A percentile compares a stretch with the other conserved stretches of the same genome.
These are phyloP conservation scores for Butastur rufipennis DNA, from an alignment of 2,113 vertebrate genomes.

Conservation along the genomic window DNA sequence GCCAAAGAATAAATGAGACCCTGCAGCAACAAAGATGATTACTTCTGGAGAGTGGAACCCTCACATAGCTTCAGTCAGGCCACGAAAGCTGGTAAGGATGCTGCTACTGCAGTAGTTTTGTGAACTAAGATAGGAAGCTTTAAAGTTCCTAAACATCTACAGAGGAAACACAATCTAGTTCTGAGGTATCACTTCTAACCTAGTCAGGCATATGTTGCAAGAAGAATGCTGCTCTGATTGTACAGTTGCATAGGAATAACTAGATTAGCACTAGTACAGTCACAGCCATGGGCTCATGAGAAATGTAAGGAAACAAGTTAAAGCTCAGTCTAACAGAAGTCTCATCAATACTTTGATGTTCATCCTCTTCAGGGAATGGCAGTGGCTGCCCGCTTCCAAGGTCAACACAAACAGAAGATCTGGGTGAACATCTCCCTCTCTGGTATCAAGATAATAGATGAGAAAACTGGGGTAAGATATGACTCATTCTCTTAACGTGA, in stretches of 20 bases:
- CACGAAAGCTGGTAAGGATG: neutral
- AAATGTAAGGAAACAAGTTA: neutral
- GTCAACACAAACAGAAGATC: slow-evolving; percentile 92
- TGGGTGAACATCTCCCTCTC: slow-evolving; percentile 90
- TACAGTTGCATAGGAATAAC: neutral
- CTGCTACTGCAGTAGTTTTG: neutral
- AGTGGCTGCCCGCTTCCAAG: slow-evolving; percentile 87
- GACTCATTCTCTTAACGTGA: neutral
- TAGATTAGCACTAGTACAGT: neutral
- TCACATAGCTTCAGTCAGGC: neutral
- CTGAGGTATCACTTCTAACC: neutral
- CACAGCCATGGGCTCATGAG: neutral
- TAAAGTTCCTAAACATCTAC: neutral
- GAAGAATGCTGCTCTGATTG: neutral
- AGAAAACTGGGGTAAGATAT: slow-evolving; percentile 88
- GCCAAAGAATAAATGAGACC: neutral
- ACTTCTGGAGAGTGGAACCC: neutral
- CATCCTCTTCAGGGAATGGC: slow-evolving; percentile 84
- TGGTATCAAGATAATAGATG: slow-evolving; percentile 90
- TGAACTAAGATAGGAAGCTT: neutral
- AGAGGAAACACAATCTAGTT: neutral
- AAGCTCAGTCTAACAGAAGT: neutral
- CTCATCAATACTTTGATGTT: neutral
- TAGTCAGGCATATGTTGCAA: neutral
- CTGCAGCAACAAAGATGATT: neutral